A percentile compares a stretch with the other conserved stretches of the same genome.
Evolutionary conservation across 2,797 vertebrate species (phyloP).

Genomic region (Cossypha dichroa): DNA sequence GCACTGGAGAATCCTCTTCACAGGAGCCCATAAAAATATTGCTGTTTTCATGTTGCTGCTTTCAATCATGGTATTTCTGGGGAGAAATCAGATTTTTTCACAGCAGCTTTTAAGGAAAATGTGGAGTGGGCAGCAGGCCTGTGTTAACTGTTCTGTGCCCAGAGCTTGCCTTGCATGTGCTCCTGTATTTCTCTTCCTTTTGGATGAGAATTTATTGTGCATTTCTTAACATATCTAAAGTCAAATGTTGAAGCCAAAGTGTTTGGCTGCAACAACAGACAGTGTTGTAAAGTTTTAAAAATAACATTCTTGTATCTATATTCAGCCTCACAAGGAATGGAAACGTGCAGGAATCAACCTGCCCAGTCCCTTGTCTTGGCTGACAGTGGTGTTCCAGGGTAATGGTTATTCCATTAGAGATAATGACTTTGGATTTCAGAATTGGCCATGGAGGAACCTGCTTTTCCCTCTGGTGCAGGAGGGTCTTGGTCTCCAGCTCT

Average conservation of each 20-base stretch:
- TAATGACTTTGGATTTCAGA: background rate
- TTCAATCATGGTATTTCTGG: constrained; percentile 22
- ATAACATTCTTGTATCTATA: background rate
- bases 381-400: background rate
- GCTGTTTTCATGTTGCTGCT: constrained; percentile 10
- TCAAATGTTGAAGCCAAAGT: background rate
- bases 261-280: constrained; percentile 1
- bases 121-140: background rate
- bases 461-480: background rate
- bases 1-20: constrained; percentile 25
- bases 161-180: background rate
- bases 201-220: background rate
- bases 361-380: background rate
- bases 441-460: background rate
- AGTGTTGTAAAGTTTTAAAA: constrained; percentile 4
- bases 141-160: background rate
- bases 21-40: constrained; percentile 32
- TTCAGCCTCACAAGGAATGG: background rate
- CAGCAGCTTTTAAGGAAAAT: background rate
- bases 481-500: background rate
- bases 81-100: constrained; percentile 13
- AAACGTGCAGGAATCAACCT: background rate
- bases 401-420: background rate
- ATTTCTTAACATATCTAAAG: background rate
- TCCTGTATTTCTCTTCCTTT: background rate